A percentile compares a stretch with the other conserved stretches of the same genome.
Conservation (phyloP, 2,797 vertebrate species). For the Diceros bicornis region DNA sequence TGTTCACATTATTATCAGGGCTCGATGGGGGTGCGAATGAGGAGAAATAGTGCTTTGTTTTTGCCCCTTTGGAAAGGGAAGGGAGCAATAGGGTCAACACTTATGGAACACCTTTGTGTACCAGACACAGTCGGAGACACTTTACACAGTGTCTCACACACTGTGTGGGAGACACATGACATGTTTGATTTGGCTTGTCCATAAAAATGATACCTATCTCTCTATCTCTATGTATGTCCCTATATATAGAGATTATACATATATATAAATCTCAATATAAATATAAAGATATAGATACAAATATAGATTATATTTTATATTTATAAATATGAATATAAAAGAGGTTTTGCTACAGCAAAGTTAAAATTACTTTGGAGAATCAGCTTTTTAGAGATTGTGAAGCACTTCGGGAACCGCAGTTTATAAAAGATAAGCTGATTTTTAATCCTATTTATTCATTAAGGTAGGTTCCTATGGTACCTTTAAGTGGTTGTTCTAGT, state of each 20-base stretch:
- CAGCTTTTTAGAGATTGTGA: not conserved
- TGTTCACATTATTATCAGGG: not conserved
- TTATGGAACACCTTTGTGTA: not conserved
- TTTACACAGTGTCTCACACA: not conserved
- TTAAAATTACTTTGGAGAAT: constrained; percentile 44
- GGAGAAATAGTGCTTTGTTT: not conserved
- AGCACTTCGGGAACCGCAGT: not conserved
- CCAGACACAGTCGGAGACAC: not conserved
- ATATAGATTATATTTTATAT: constrained; percentile 9
- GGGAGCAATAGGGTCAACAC: not conserved
- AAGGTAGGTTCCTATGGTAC: not conserved
- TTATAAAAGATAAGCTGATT: not conserved
- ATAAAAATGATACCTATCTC: not conserved
- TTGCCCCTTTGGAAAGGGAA: not conserved
- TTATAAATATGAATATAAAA: not conserved
- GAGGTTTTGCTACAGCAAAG: not conserved
- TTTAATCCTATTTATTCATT: not conserved
- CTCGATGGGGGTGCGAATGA: not conserved
- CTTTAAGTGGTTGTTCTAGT: not conserved
- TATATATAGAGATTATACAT: not conserved
- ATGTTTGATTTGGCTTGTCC: not conserved
- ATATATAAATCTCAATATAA: not conserved
- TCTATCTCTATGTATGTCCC: not conserved
- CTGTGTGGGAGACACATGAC: no score
- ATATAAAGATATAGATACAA: not conserved